Conservation (phyloP, 2,113 vertebrate genomes). For the Dascyllus trimaculatus region DNA sequence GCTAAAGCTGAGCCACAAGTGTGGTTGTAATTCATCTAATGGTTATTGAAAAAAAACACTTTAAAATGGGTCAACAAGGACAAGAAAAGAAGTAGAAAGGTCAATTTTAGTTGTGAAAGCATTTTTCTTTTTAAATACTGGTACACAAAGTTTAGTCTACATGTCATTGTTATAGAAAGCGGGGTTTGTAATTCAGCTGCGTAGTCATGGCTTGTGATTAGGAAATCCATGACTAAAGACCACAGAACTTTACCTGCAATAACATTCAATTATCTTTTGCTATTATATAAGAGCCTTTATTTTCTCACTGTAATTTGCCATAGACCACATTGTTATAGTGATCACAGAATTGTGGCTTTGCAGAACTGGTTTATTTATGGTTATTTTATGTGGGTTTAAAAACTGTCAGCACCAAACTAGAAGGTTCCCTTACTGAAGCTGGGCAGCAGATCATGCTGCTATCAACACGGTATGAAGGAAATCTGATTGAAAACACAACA, state of each 20-base stretch:
- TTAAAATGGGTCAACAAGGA: not conserved
- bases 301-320: slow-evolving; percentile 36
- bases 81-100: not conserved
- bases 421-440: slow-evolving; percentile 21
- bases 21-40: slow-evolving; percentile 2
- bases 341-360: slow-evolving; percentile 26
- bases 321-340: slow-evolving; percentile 6
- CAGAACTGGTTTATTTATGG: slow-evolving; percentile 25
- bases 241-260: slow-evolving; percentile 25
- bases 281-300: slow-evolving; percentile 11
- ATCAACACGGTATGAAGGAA: slow-evolving; percentile 13
- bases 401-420: slow-evolving; percentile 30
- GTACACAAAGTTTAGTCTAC: slow-evolving; percentile 4
- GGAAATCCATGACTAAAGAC: slow-evolving; percentile 3
- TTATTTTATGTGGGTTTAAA: slow-evolving; percentile 33
- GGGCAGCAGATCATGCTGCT: not conserved
- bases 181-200: slow-evolving; percentile 21
- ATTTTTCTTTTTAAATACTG: not conserved
- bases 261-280: slow-evolving; percentile 25
- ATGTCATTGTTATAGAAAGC: not conserved
- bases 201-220: slow-evolving; percentile 25
- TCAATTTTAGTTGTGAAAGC: slow-evolving; percentile 1
- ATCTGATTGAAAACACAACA: not conserved
- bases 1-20: not conserved
- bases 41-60: not conserved